These are phyloP conservation scores for Liposcelis brunnea DNA, from an alignment of 2,888 invertebrate genomes.

Conservation along the genomic window DNA sequence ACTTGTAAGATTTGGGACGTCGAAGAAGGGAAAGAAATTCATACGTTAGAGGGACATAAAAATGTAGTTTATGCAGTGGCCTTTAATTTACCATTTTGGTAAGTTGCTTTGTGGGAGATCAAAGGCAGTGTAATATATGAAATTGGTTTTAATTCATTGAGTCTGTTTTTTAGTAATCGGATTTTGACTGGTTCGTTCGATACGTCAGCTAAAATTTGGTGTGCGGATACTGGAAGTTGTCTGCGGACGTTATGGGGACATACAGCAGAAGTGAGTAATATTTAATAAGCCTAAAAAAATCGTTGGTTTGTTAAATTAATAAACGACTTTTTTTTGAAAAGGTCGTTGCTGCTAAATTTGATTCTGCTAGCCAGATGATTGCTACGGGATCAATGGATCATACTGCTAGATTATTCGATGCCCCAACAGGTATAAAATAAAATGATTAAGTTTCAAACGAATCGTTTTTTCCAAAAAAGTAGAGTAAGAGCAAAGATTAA, in stretches of 20 bases:
- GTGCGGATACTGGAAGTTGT: slow-evolving; percentile 44
- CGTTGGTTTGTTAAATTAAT: neutral
- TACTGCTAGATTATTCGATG: slow-evolving; percentile 52
- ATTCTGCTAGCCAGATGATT: slow-evolving; percentile 41
- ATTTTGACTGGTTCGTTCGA: slow-evolving; percentile 68
- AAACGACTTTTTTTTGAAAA: neutral
- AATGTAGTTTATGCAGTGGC: slow-evolving; percentile 68
- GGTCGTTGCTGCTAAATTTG: slow-evolving; percentile 49
- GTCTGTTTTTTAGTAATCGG: slow-evolving; percentile 35
- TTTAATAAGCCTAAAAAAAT: slow-evolving; percentile 14
- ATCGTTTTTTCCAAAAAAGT: too few species aligned
- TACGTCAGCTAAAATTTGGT: slow-evolving; percentile 60
- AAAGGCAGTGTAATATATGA: neutral
- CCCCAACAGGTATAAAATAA: slow-evolving; percentile 36
- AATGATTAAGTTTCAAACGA: too few species aligned
- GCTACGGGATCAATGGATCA: slow-evolving; percentile 65
- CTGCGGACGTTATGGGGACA: slow-evolving; percentile 55
- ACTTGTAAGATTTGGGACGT: slow-evolving; percentile 70
- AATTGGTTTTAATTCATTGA: neutral
- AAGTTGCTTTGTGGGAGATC: slow-evolving; percentile 20
- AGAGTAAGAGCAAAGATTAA: too few species aligned
- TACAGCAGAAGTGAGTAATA: slow-evolving; percentile 37
- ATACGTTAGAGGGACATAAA: slow-evolving; percentile 53
- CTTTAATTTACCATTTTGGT: slow-evolving; percentile 63
- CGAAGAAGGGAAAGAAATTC: slow-evolving; percentile 45